These are phyloP conservation scores for Pachymerium ferrugineum DNA, from an alignment of 2,888 invertebrate genomes.

Conservation along the genomic window DNA sequence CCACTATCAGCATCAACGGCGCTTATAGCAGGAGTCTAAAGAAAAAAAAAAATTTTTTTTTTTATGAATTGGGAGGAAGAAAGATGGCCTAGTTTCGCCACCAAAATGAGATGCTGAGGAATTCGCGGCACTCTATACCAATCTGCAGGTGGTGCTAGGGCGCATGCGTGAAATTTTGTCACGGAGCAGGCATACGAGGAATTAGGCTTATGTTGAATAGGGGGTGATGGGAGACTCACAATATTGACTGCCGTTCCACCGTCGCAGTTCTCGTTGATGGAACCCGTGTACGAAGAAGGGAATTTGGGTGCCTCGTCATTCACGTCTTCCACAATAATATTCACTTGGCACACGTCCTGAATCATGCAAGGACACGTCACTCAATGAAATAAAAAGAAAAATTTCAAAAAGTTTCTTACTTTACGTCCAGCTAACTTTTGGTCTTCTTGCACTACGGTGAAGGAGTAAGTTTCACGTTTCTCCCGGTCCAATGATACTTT, in stretches of 20 bases:
- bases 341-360: constrained; percentile 41
- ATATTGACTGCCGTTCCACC: constrained; percentile 41
- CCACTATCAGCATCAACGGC: constrained; percentile 57
- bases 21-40: constrained; percentile 57
- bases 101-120: constrained; percentile 17
- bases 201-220: background rate
- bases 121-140: background rate
- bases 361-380: background rate
- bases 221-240: constrained; percentile 31
- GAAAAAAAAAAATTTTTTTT: constrained; percentile 6
- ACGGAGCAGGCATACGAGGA: background rate
- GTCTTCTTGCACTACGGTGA: constrained; percentile 42
- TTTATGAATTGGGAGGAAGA: background rate
- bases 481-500: constrained; percentile 41
- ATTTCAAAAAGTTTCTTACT: no score
- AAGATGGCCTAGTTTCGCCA: background rate
- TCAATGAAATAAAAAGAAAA: background rate
- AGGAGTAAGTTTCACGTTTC: constrained; percentile 40
- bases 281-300: constrained; percentile 39
- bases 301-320: constrained; percentile 42
- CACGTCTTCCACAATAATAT: constrained; percentile 41
- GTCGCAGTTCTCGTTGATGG: constrained; percentile 41
- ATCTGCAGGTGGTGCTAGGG: background rate
- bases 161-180: constrained; percentile 7
- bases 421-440: constrained; percentile 41